phyloP scores from a whole-genome alignment of 1,140 invertebrate species.

The Calliopsis andreniformis region DNA sequence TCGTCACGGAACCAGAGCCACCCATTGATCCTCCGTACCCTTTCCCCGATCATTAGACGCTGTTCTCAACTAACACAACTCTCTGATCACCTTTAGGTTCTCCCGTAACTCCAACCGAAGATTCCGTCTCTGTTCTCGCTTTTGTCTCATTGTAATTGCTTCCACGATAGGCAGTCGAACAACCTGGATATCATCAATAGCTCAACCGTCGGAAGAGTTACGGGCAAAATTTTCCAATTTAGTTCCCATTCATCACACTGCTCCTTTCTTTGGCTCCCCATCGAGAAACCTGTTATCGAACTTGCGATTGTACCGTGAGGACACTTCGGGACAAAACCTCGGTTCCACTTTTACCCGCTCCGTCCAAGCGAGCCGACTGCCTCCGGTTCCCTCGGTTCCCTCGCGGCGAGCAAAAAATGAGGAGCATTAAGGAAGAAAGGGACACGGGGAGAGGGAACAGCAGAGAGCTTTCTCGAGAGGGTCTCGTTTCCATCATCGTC shows the following conservation, averaged over 20 bases:
- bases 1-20: conserved; percentile 54
- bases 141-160: background rate
- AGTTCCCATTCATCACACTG: background rate
- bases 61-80: conserved; percentile 18
- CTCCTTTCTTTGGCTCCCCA: background rate
- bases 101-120: background rate
- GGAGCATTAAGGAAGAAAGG: conserved; percentile 23
- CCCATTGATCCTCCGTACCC: conserved; percentile 12
- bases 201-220: no score
- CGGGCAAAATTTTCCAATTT: background rate
- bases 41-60: conserved; percentile 52
- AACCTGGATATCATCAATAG: no score
- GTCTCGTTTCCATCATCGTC: conserved; percentile 60
- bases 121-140: background rate
- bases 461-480: conserved; percentile 15
- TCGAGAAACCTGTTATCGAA: conserved; percentile 1
- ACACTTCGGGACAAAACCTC: background rate
- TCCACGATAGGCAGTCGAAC: no score
- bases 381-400: conserved; percentile 12
- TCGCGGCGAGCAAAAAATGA: conserved; percentile 19
- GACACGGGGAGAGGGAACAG: background rate
- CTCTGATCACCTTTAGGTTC: conserved; percentile 6
- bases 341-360: conserved; percentile 2
- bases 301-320: background rate
- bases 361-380: background rate